Base-by-base conservation (phyloP, 1,140 invertebrate genomes). In the Drosophila albomicans region DNA sequence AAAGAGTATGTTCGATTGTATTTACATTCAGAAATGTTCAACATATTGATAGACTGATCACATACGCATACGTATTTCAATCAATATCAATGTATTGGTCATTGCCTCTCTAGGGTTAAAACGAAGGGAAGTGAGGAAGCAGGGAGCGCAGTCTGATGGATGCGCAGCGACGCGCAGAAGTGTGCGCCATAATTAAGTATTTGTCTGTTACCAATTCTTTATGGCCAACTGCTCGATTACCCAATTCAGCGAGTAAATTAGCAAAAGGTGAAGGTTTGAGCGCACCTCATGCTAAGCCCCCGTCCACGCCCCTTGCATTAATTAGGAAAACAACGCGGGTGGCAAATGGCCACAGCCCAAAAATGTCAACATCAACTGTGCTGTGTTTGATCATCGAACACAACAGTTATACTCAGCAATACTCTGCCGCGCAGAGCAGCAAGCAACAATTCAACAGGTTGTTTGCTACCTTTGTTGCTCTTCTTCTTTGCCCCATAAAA, bases 121-220 rank as follows among this genome's bases (percentile, higher is more conserved):
- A 41, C 43, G 41, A 13, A 43, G 49, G 25, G 25, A 2, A 35
- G 10, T 3, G 54, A 25, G 20, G 4, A 32, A 32, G 6, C 30
- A 3, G 15, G 32, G 11, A 41, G 7, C 32, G 15, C 1, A 10
- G 8, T 13, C 32, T 11, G 7, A 11, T 41, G 3, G 57, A 30
- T 45, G 57, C 10, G 25, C 11, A 28, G 57, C 71, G 62, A 32
- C 30, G 5, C 30, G 30, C 20, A 25, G 20, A 25, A 25, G 66
- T 75, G 76, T 59, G 16, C 7, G 20, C 62, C 48, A 52, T 64
- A 38, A 51, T 38, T 49, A 70, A 61, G 56, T 57, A 75, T 72
- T 65, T 58, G 67, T 67, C 68, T 77, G 81, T 84, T 82, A 84
- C 72, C 81, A 69, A 82, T 82, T 82, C 67, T 79, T 75, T 5